Base-by-base conservation (phyloP, 2,113 vertebrate genomes). In the Monopterus albus region DNA sequence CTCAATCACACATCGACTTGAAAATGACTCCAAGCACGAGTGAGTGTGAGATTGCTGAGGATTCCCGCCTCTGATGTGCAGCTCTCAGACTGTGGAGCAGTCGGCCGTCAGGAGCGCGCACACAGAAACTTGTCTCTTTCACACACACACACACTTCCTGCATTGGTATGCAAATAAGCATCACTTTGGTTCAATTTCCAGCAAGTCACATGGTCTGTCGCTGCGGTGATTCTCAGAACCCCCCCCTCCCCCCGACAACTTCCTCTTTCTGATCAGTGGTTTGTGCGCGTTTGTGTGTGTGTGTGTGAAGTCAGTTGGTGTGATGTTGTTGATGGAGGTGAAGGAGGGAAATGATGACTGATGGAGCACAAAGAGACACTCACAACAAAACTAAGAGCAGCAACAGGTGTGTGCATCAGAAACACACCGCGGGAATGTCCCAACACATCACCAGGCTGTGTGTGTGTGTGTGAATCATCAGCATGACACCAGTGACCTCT, bases 161-260 rank as follows among this genome's bases (percentile, higher is more conserved):
- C 35, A 5, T 25, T 23, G 6, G 26, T 72, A 73, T 83, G 82
- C 29, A 83, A 83, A 87, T 70, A 20, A 78, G 76, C 18, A 2
- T 14, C 39, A 33, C 39, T 56, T 46, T 0, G 56, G 79, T 66
- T 25, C 13, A 12, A 62, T 11, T 87, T 85, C 67, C 80, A 81
- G 79, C 40, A 78, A 83, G 71, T 88, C 86, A 85, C 83, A 68
- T 85, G 86, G 49, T 35, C 10, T 1, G 50, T 46, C 15, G 67
- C 79, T 71, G 2, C 51, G 3, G 21, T 2, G 21, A 76, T 85
- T 85, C 86, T 83, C 74, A 85, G 79, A 87, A 87, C 45, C 53
- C 35, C 67, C 46, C 55, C 12, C n/a, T n/a, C n/a, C n/a, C n/a
- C n/a, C n/a, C n/a, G 1, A 73, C 67, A 49, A 72, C 73, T 85